These are phyloP conservation scores for Megalopta genalis DNA, from an alignment of 1,140 invertebrate species.

Conservation along the genomic window DNA sequence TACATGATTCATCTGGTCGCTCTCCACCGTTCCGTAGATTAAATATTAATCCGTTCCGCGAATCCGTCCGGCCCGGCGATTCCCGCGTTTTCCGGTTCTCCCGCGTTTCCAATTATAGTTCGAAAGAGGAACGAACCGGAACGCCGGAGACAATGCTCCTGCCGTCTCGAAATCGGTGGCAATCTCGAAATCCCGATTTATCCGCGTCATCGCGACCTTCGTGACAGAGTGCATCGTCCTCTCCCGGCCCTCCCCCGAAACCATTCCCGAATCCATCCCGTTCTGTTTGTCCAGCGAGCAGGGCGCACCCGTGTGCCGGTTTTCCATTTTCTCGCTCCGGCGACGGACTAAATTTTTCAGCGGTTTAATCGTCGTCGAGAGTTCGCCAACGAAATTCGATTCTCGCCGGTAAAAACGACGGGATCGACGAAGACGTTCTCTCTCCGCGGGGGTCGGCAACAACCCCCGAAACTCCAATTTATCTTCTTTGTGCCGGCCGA, in stretches of 20 bases:
- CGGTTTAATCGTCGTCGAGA: constrained; percentile 2
- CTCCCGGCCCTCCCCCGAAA: constrained; percentile 2
- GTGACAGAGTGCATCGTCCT: constrained; percentile 31
- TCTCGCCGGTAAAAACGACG: neutral
- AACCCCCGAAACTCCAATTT: constrained; percentile 59
- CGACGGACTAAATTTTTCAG: too few species aligned
- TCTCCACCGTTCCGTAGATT: neutral
- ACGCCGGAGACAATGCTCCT: constrained; percentile 7
- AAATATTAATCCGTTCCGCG: constrained; percentile 22
- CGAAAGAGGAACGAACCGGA: neutral
- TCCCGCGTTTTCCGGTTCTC: neutral
- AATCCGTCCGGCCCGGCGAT: neutral
- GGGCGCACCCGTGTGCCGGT: too few species aligned
- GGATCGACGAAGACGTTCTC: neutral
- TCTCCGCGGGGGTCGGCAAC: neutral
- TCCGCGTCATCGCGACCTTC: constrained; percentile 17
- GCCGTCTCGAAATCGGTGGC: constrained; percentile 26
- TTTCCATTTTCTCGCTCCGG: neutral
- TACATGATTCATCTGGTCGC: neutral
- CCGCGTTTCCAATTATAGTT: constrained; percentile 33
- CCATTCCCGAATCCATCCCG: neutral
- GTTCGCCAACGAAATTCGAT: neutral
- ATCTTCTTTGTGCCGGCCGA: constrained; percentile 47
- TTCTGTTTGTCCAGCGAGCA: neutral
- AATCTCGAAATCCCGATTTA: constrained; percentile 43